Evolutionary conservation across 2,888 invertebrate species (phyloP), one percentile per base, ranked within the genome.

Genomic region (Ischnura elegans): DNA sequence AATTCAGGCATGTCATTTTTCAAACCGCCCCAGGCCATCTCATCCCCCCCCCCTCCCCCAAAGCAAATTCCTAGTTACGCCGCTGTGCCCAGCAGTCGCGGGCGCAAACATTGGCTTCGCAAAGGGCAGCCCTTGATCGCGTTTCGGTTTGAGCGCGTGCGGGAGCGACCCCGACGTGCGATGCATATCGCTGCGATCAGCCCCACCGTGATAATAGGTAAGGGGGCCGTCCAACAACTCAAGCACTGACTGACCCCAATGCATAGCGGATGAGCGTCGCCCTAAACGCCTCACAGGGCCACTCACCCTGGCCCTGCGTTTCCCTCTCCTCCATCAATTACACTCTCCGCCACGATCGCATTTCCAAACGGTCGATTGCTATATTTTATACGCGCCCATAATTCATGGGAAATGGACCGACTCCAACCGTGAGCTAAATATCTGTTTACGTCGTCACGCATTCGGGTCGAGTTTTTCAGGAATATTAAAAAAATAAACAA

Each of bases 201-300:
- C 36, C 76, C 5, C 66, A 6, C 66, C 29, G 47, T 47, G 55
- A 19, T 55, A 6, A 66, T 47, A 13, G 66, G 66, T 4, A 29
- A 25, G 86, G 43, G 25, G 45, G 45, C 45, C 10, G 43, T 21
- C 25, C 2, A 8, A 36, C 36, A 29, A 43, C 55, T 10, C n/a
- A n/a, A n/a, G n/a, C n/a, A n/a, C n/a, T n/a, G n/a, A n/a, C 46
- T 87, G 87, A 87, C 87, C 87, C 55, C 51, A 42, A 87, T 87
- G 55, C 87, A 87, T 87, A 55, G 55, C 19, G 19, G 87, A 87
- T 87, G 87, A 87, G 51, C 25, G 55, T 55, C 29, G n/a, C 42
- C 29, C 55, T 42, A 87, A 76, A 36, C 36, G 13, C 55, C 21
- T 87, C 6, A 42, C 36, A 42, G n/a, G 45, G 86, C 25, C 85